Evolutionary conservation across 2,888 invertebrate genomes (phyloP).

Genomic region (Cantharis rufa): DNA sequence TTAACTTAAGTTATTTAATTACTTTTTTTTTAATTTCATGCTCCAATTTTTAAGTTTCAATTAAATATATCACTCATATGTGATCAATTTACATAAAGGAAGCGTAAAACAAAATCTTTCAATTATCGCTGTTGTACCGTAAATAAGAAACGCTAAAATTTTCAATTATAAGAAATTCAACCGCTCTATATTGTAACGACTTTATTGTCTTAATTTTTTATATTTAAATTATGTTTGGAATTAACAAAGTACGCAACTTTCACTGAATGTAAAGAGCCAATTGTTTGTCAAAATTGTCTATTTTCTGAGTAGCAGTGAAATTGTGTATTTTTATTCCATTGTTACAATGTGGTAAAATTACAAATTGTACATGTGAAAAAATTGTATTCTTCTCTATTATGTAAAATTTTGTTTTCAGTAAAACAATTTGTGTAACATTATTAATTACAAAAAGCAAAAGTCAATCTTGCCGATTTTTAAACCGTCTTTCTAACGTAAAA

Average conservation of each 20-base stretch:
- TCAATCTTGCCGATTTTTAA: neutral
- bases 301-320: slow-evolving; percentile 12
- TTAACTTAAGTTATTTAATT: neutral
- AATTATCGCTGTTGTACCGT: neutral
- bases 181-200: neutral
- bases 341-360: slow-evolving; percentile 11
- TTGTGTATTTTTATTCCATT: slow-evolving; percentile 21
- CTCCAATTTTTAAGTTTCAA: neutral
- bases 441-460: slow-evolving; percentile 7
- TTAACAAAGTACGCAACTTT: slow-evolving; percentile 10
- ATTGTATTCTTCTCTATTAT: slow-evolving; percentile 13
- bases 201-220: slow-evolving; percentile 1
- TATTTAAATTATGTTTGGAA: slow-evolving; percentile 3
- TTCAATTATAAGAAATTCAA: neutral
- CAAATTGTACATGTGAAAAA: slow-evolving; percentile 17
- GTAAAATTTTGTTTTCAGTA: slow-evolving; percentile 4
- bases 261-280: slow-evolving; percentile 21
- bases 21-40: neutral
- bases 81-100: neutral
- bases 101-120: neutral
- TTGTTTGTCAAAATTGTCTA: slow-evolving; percentile 20
- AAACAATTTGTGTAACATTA: neutral
- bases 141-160: neutral
- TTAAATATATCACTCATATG: neutral
- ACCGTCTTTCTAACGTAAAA: neutral